Base-by-base conservation (phyloP, 30 jellyfish, hydroid and myxozoan genomes). In the Turritopsis dohrnii region DNA sequence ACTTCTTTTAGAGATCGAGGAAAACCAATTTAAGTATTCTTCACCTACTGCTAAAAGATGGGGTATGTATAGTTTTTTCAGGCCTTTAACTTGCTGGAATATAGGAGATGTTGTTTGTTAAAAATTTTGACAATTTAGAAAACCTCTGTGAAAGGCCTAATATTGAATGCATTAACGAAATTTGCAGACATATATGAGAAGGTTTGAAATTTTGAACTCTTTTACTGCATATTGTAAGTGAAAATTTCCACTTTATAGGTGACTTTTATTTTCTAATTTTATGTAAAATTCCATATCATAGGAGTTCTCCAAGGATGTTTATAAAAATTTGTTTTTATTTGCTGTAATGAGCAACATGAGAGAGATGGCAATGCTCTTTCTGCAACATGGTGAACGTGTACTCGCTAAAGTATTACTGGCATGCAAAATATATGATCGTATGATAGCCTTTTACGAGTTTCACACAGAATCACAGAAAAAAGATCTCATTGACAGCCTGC, bases 351-450 rank as follows among this genome's bases (percentile, higher is more conserved):
- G 77, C 30, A 69, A 69, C 30, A 69, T 69, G 77, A 69, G 19
- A 69, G 22, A 69, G 30, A 69, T 69, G 77, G 77, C 77, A 21
- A 69, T 69, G 77, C 77, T 69, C 30, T 69, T 69, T 69, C 22
- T 69, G 0, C 77, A 69, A n/a, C 19, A 69, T 19, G 77, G 77
- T 27, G 77, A 69, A 21, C 16, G 30, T 7, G 19, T 19, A 69
- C 30, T 69, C 9, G 30, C 30, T 19, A 27, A 69, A 69, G 77
- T 69, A 8, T 27, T 69, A 1, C 77, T 69, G 77, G 77, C 77
- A 7, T 69, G 77, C 19, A 69, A 69, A 0, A 69, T 69, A 27
- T 69, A 69, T 19, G 31, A 27, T 17, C 28, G 77, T 8, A 69
- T 69, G 77, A 69, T 19, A 69, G 77, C 9, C 19, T 69, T 69